Base-by-base conservation (phyloP, 2,797 vertebrate species). In the Ctenopoma kingsleyae region DNA sequence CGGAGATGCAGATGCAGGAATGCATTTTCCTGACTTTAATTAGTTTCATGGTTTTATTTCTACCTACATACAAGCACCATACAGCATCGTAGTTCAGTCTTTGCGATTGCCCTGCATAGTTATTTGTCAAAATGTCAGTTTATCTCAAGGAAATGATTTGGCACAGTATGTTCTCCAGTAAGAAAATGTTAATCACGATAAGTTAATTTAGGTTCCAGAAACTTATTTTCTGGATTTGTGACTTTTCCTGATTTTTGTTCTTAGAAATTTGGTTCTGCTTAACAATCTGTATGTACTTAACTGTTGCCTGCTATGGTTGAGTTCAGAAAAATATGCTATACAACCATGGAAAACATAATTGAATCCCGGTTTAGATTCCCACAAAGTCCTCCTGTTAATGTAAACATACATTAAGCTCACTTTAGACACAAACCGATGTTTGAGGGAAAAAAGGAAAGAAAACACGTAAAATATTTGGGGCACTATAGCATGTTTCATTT, bases 291-390 rank as follows among this genome's bases (percentile, higher is more conserved):
- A 12, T 74, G 20, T 59, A 43, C 56, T 67, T 67, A 50, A 59
- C 30, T 32, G 30, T 32, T 32, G 30, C 30, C 30, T 32, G 30
- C 30, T 9, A 32, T 32, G 30, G 30, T 32, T 8, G 30, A 9
- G 46, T 78, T 67, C 77, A 80, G 78, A 60, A 80, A 43, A 43
- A 41, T 41, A 17, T 32, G 30, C 30, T 32, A 8, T 32, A 32
- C 8, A 32, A 32, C 30, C 30, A 2, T 79, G 82, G 83, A 86
- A 86, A 87, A 76, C 70, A 74, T 87, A 91, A 92, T 87, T 87
- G 80, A 71, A 84, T 70, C 81, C 89, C 86, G 87, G 59, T 85
- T 81, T 75, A 66, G 48, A 80, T 83, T 79, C 47, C 67, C 52
- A 76, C 72, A 71, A 87, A 78, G 71, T 61, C 43, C 59, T 67